Base-by-base conservation (phyloP, 2,113 vertebrate species). In the Leucosticte australis region DNA sequence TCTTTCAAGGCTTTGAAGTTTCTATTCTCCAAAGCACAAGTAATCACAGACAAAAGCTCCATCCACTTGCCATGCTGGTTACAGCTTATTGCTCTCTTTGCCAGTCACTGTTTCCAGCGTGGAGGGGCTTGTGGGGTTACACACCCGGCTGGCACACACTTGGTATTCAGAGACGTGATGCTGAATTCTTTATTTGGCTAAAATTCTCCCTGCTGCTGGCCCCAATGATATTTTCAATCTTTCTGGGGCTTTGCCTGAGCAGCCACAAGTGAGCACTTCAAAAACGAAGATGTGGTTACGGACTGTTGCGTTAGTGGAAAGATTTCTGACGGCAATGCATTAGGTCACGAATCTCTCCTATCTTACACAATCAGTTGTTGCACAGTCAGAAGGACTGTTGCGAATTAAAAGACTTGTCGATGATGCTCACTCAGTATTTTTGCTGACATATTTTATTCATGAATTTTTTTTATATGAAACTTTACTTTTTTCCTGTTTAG, bases 1-100 rank as follows among this genome's bases (percentile, higher is more conserved):
- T 53, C 85, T 89, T 87, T 82, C 0, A 15, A 83, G 65, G 71
- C 93, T 96, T 96, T 96, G 85, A 96, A 95, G 88, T 62, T 90
- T 83, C 93, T 90, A 21, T 89, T 92, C 93, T 68, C 49, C 56
- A 93, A 88, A 90, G 75, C 87, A 90, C 46, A 93, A 67, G 80
- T 71, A 92, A 90, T 89, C 73, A 84, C 56, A 75, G 86, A 78
- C 83, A 83, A 68, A 86, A 94, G 68, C 71, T 82, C 83, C 69
- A 90, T 90, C 85, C 73, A 7, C 44, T 44, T 75, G 60, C 90
- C 71, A 46, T 0, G 27, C 69, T 75, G 76, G 85, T 80, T 89
- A 33, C 49, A 87, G 93, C 41, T 84, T 76, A 71, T 39, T 69
- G 82, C 71, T 88, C 74, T 76, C 62, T 87, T 64, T 64, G 47